Evolutionary conservation across 2,888 invertebrate genomes (phyloP).

Genomic region (Pseudococcus viburni): DNA sequence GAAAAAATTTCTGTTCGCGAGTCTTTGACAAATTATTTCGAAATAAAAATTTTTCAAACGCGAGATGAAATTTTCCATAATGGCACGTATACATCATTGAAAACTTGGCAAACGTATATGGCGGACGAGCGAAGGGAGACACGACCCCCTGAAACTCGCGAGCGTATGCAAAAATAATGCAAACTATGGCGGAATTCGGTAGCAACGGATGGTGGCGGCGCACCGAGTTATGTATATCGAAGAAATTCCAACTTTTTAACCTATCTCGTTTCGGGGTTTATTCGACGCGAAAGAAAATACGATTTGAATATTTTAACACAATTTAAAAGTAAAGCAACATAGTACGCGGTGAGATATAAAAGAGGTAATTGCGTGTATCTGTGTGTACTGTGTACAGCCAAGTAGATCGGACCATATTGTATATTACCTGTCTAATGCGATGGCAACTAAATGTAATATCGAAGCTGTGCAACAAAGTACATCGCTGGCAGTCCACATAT

Average conservation of each 20-base stretch:
- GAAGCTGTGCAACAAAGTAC: constrained; percentile 94
- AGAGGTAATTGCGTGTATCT: background rate
- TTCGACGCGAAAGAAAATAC: constrained; percentile 13
- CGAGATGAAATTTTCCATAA: constrained; percentile 24
- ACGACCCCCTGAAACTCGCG: background rate
- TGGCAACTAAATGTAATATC: constrained; percentile 85
- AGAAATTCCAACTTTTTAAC: constrained; percentile 34
- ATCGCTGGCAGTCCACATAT: constrained; percentile 95
- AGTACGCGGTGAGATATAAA: background rate
- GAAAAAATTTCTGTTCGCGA: constrained; percentile 10
- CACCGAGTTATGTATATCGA: background rate
- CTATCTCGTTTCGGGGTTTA: background rate
- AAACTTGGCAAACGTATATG: constrained; percentile 34
- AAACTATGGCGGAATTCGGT: constrained; percentile 12
- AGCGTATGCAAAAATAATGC: constrained; percentile 20
- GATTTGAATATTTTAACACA: constrained; percentile 36
- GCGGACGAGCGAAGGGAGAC: background rate
- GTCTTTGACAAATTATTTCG: constrained; percentile 54
- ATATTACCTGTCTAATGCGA: constrained; percentile 83
- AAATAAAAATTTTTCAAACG: constrained; percentile 53
- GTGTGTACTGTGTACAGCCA: background rate
- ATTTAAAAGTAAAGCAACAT: background rate
- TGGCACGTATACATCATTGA: constrained; percentile 37
- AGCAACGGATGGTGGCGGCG: background rate
- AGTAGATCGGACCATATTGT: background rate